Evolutionary conservation across 2,797 vertebrate species (phyloP), one percentile per base, ranked within the genome.

Genomic region (Balearica regulorum): DNA sequence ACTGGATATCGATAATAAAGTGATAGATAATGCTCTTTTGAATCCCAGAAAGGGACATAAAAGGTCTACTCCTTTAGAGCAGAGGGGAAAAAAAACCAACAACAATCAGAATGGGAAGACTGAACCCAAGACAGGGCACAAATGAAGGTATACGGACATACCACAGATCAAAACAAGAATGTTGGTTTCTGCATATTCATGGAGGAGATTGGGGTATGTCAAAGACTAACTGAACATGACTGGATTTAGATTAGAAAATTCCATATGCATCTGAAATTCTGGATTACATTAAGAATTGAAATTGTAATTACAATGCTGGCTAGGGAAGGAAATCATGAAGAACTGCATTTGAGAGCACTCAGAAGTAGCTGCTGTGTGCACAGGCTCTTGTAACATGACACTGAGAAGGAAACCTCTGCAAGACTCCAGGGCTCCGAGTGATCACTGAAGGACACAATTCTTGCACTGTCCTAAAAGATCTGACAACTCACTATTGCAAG

Each of bases 21-120:
- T 33, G 22, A 83, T 2, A 66, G 53, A 46, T 12, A 70, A 29
- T 7, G 15, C 5, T 39, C 9, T 33, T 65, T 62, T 5, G 5
- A 66, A 48, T 17, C 13, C 18, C 53, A 9, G 10, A 51, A 15
- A 6, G 17, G 29, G 15, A 83, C 24, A 29, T n/a, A 31, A 11
- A 49, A 71, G 28, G 79, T 13, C 22, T 25, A 25, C 28, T 89
- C 48, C 41, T 43, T 51, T 16, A 75, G 20, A 24, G 51, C 6
- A 39, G 18, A 18, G 35, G 1, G 35, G n/a, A n/a, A 1, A 4
- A 35, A 37, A 43, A 53, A 11, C 0, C 9, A 18, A 22, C 8
- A 58, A 35, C 35, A 65, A n/a, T 19, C 49, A 64, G 10, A 21
- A 6, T 24, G 41, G 37, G 17, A 83, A 77, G 17, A 64, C 14